phyloP scores from a whole-genome alignment of 2,797 vertebrate genomes.

The Lepus oiostolus region DNA sequence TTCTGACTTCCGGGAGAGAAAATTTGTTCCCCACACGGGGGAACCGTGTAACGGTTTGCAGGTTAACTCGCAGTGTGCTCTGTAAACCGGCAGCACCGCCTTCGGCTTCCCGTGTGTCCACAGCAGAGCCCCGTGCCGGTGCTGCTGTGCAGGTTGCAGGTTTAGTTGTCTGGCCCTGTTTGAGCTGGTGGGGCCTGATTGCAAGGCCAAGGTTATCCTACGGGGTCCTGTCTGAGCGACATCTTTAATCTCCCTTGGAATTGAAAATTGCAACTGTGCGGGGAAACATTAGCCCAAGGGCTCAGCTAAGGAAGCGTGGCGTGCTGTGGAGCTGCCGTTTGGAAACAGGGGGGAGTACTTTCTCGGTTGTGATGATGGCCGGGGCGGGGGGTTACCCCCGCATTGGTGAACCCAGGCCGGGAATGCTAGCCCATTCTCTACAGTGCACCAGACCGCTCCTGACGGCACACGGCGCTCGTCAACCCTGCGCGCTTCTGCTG shows the following conservation, averaged over 20 bases:
- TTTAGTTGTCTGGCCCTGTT: background rate
- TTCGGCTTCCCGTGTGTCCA: background rate
- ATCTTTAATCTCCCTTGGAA: background rate
- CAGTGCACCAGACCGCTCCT: background rate
- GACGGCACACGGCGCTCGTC: too few species aligned
- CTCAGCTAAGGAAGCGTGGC: background rate
- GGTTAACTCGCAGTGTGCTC: background rate
- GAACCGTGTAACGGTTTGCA: background rate
- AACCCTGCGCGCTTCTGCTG: background rate
- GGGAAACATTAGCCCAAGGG: background rate
- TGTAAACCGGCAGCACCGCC: background rate
- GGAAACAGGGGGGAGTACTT: background rate
- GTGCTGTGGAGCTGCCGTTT: background rate
- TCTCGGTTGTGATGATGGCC: background rate
- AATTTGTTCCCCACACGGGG: background rate
- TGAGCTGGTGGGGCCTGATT: background rate
- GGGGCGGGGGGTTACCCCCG: background rate
- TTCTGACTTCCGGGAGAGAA: background rate
- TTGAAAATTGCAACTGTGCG: background rate
- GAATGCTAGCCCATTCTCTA: background rate
- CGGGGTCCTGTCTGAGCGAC: background rate
- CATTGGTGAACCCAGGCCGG: fast-evolving
- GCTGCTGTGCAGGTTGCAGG: background rate
- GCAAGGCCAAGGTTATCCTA: background rate
- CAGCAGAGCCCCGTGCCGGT: background rate